A percentile compares a stretch with the other conserved stretches of the same genome.
Evolutionary conservation across 2,797 vertebrate genomes (phyloP).

Genomic region (Lacerta bilineata): DNA sequence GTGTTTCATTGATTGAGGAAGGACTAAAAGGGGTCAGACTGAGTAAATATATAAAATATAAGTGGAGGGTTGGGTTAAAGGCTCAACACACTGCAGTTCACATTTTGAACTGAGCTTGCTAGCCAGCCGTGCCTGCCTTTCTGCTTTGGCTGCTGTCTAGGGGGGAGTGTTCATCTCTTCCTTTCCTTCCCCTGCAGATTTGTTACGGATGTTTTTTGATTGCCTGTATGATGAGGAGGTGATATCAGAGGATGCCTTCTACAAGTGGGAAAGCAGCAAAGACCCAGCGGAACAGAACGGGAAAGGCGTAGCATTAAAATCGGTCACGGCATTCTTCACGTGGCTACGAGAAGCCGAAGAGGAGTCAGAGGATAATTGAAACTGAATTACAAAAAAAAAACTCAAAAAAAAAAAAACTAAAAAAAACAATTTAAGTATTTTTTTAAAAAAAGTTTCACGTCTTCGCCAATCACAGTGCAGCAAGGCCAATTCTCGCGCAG

Average conservation of each 20-base stretch:
- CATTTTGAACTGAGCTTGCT: neutral
- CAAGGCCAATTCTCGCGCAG: constrained; percentile 83
- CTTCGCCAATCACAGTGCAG: constrained; percentile 86
- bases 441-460: constrained; percentile 82
- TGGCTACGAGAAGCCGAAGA: constrained; percentile 98
- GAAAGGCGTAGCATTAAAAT: constrained; percentile 95
- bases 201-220: constrained; percentile 98
- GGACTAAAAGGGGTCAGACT: no score
- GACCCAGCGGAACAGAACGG: constrained; percentile 94
- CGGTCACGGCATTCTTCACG: constrained; percentile 96
- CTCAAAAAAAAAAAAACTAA: constrained; percentile 66
- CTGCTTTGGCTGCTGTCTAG: neutral
- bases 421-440: constrained; percentile 84
- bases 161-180: neutral
- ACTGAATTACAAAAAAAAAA: constrained; percentile 75
- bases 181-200: constrained; percentile 81
- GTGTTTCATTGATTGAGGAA: neutral
- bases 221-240: constrained; percentile 98
- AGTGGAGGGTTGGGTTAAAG: neutral
- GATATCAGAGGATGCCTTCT: constrained; percentile 98
- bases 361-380: constrained; percentile 98
- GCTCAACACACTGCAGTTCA: neutral
- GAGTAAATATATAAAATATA: neutral
- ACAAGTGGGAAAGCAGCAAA: constrained; percentile 96
- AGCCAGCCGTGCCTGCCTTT: no score